These are phyloP conservation scores for Pomacea maculata DNA, from an alignment of 1,140 invertebrate species.

Conservation along the genomic window DNA sequence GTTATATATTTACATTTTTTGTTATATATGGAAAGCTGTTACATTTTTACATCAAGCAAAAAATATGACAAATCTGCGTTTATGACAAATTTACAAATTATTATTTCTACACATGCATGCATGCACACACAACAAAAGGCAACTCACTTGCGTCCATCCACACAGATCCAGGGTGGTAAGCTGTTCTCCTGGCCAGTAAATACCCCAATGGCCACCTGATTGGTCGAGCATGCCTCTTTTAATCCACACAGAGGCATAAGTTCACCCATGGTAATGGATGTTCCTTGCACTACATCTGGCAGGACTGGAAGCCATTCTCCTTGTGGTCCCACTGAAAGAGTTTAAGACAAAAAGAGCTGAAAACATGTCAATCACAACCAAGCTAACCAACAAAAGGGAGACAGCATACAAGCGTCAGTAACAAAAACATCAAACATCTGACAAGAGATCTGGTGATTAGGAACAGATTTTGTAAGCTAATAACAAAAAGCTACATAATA, in stretches of 20 bases:
- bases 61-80: not conserved
- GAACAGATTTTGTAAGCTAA: not conserved
- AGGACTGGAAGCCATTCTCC: slow-evolving; percentile 33
- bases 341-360: too few relatives aligned
- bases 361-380: too few relatives aligned
- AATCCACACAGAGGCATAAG: slow-evolving; percentile 67
- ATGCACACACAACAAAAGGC: not conserved
- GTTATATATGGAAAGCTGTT: too few relatives aligned
- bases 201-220: slow-evolving; percentile 66
- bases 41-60: too few relatives aligned
- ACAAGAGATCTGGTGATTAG: too few relatives aligned
- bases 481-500: not conserved
- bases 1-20: too few relatives aligned
- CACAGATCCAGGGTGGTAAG: slow-evolving; percentile 67
- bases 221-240: slow-evolving; percentile 54
- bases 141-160: slow-evolving; percentile 68
- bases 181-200: slow-evolving; percentile 67
- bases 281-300: slow-evolving; percentile 30
- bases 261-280: slow-evolving; percentile 49
- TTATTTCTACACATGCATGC: not conserved
- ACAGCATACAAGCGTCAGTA: too few relatives aligned
- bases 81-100: not conserved
- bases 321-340: slow-evolving; percentile 44
- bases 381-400: too few relatives aligned
- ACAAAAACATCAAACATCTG: too few relatives aligned